Evolutionary conservation across 2,888 invertebrate species (phyloP).

Genomic region (Podotricha telesiphe): DNA sequence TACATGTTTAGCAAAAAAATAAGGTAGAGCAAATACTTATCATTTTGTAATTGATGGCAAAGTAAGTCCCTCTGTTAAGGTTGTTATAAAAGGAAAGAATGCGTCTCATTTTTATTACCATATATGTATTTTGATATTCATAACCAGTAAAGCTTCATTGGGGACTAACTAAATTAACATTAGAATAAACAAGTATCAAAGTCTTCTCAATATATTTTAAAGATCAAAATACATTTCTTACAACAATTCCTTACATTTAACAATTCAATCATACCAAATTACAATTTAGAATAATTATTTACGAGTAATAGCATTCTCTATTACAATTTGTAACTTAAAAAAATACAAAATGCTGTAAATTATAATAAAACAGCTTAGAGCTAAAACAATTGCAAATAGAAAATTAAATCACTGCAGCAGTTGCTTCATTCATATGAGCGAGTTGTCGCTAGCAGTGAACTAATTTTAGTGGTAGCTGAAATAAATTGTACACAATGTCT

Average conservation of each 20-base stretch:
- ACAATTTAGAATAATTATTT: constrained; percentile 69
- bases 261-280: constrained; percentile 79
- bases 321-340: constrained; percentile 64
- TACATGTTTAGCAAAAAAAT: too few relatives aligned
- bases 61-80: not conserved
- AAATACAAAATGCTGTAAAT: constrained; percentile 72
- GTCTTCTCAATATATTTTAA: constrained; percentile 78
- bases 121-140: constrained; percentile 19
- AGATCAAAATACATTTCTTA: constrained; percentile 82
- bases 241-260: constrained; percentile 68
- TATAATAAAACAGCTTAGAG: constrained; percentile 70
- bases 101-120: constrained; percentile 1
- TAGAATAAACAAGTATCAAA: constrained; percentile 56
- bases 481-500: constrained; percentile 55
- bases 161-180: constrained; percentile 36
- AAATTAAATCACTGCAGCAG: constrained; percentile 58
- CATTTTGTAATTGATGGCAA: too few relatives aligned
- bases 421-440: not conserved
- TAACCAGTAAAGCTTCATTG: constrained; percentile 7
- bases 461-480: constrained; percentile 52
- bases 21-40: not conserved
- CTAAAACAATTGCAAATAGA: constrained; percentile 51
- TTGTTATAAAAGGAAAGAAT: constrained; percentile 1
- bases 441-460: constrained; percentile 53
- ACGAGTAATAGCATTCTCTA: constrained; percentile 56